A percentile compares a stretch with the other conserved stretches of the same genome.
phyloP scores from a whole-genome alignment of 2,888 invertebrate species.

The Eustalomyia histrio region DNA sequence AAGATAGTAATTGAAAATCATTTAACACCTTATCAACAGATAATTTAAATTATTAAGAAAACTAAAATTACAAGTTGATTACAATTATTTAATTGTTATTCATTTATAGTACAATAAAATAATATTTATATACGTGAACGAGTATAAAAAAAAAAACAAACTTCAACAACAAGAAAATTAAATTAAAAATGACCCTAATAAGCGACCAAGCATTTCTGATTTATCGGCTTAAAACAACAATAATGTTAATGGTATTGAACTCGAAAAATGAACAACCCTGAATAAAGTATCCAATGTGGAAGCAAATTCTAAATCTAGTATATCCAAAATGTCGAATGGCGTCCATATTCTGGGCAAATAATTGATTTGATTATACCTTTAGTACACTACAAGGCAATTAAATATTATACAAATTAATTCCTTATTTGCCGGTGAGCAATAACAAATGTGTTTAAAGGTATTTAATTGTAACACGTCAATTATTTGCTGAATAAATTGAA shows the following conservation, averaged over 20 bases:
- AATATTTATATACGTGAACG: neutral
- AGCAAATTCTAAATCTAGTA: neutral
- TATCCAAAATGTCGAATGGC: too few relatives aligned
- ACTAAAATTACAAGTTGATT: neutral
- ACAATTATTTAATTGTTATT: neutral
- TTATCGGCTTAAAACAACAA: neutral
- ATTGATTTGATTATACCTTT: too few relatives aligned
- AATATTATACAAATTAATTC: neutral
- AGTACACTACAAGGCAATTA: neutral
- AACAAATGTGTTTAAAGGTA: neutral
- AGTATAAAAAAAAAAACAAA: neutral
- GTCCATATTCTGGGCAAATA: too few relatives aligned
- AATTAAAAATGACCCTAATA: slow-evolving; percentile 53
- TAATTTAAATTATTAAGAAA: neutral
- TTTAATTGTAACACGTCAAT: slow-evolving; percentile 35
- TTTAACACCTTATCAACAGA: neutral
- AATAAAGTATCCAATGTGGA: neutral
- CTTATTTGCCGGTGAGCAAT: slow-evolving; percentile 3
- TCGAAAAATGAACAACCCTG: neutral
- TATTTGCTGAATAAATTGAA: slow-evolving; percentile 56
- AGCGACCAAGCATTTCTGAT: slow-evolving; percentile 58
- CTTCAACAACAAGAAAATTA: neutral
- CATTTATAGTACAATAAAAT: neutral
- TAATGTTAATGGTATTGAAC: neutral
- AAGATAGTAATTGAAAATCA: neutral